Conservation (phyloP, 2,113 vertebrate species). For the Plotosus lineatus region DNA sequence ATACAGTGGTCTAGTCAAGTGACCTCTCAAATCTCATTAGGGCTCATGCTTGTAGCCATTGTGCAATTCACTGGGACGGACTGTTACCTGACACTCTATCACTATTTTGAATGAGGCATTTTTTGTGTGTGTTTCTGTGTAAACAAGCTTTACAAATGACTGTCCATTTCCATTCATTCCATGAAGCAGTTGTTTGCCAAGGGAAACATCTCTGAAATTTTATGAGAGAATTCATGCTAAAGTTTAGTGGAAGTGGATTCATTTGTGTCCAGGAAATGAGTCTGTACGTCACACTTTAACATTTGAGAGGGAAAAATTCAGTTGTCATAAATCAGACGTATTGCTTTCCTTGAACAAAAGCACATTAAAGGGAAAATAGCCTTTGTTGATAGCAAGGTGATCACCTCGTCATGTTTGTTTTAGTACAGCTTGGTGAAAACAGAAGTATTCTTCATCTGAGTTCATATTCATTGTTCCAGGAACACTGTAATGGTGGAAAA, state of each 20-base stretch:
- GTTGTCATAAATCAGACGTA: background rate
- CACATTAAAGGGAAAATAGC: background rate
- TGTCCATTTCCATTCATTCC: background rate
- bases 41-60: constrained; percentile 28
- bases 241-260: background rate
- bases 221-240: background rate
- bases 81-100: background rate
- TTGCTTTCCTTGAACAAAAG: background rate
- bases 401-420: background rate
- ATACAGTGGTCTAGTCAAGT: constrained; percentile 36
- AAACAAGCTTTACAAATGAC: background rate
- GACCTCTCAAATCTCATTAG: constrained; percentile 42
- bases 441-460: background rate
- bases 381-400: no score
- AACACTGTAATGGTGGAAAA: background rate
- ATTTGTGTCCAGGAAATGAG: background rate
- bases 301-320: background rate
- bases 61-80: constrained; percentile 10
- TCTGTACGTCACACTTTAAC: background rate
- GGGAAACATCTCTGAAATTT: background rate
- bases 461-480: background rate
- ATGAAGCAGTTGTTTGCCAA: background rate
- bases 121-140: background rate
- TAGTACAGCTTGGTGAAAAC: background rate
- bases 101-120: constrained; percentile 2